Percentiles rank a stretch among this genome's conserved stretches.
phyloP scores from a whole-genome alignment of 1,140 invertebrate species.

The Manduca sexta region DNA sequence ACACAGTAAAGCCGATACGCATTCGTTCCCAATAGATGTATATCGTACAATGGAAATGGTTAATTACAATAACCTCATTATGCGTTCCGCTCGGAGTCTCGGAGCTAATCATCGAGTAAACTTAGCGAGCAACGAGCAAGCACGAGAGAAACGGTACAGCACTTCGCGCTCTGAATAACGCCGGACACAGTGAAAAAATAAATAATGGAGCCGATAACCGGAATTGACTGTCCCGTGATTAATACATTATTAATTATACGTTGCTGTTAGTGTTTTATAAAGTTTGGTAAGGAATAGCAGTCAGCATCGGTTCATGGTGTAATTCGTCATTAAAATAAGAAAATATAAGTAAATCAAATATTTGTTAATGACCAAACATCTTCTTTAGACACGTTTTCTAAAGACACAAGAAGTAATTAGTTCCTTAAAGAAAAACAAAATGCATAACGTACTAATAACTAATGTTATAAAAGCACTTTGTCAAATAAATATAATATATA shows the following conservation, averaged over 20 bases:
- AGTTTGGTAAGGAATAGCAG: no score
- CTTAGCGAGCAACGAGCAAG: slow-evolving; percentile 15
- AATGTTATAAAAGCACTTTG: no score
- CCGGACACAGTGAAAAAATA: slow-evolving; percentile 28
- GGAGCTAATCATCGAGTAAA: slow-evolving; percentile 23
- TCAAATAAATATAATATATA: no score
- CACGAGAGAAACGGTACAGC: slow-evolving; percentile 40
- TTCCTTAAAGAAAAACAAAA: no score
- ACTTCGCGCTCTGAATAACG: slow-evolving; percentile 50
- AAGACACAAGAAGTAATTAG: no score
- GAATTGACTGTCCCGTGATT: slow-evolving; percentile 6
- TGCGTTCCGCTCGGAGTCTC: slow-evolving; percentile 41
- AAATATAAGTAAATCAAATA: no score
- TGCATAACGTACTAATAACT: no score
- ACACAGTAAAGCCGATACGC: background rate
- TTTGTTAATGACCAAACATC: no score
- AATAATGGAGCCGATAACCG: slow-evolving; percentile 20
- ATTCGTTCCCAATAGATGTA: slow-evolving; percentile 1
- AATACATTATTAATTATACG: background rate
- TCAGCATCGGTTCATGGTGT: no score
- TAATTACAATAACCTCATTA: slow-evolving; percentile 45
- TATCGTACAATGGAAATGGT: slow-evolving; percentile 16
- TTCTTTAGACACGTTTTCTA: no score
- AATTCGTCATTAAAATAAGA: no score
- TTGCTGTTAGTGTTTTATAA: no score